Conservation (phyloP, 1,140 invertebrate genomes). For the Drosophila ironensis region DNA sequence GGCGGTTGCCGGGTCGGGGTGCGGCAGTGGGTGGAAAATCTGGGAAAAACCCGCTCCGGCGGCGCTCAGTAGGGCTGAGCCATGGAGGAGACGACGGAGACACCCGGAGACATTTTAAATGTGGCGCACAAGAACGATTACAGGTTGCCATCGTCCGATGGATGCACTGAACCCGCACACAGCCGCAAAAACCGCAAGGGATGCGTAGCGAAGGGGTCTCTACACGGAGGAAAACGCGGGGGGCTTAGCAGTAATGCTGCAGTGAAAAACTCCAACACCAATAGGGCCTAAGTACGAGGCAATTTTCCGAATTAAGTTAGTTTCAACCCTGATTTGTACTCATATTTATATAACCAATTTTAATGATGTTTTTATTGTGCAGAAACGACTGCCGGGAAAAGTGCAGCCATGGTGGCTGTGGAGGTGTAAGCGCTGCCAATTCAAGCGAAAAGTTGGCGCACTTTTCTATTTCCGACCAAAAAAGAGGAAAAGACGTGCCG, state of each 20-base stretch:
- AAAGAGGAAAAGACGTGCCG: constrained; percentile 56
- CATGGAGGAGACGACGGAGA: constrained; percentile 29
- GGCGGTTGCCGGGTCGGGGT: not conserved
- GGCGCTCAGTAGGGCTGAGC: no score
- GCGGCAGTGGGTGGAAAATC: not conserved
- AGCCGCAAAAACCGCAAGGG: constrained; percentile 56
- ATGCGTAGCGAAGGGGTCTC: not conserved
- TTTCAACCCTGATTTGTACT: not conserved
- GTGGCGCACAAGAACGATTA: constrained; percentile 79
- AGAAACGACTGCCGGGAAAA: constrained; percentile 13
- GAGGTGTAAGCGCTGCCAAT: constrained; percentile 76
- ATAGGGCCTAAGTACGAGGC: no score
- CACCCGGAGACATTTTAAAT: constrained; percentile 78
- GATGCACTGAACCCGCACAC: constrained; percentile 48
- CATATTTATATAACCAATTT: not conserved
- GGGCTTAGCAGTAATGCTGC: no score
- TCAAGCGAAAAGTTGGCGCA: constrained; percentile 78
- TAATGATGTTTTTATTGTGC: not conserved
- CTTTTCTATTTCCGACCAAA: constrained; percentile 71
- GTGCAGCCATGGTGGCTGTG: constrained; percentile 24
- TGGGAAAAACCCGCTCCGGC: no score
- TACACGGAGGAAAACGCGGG: not conserved
- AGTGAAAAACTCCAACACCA: no score
- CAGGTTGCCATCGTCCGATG: constrained; percentile 65
- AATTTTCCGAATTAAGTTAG: not conserved